These are phyloP conservation scores for Leptonema lineaticorne DNA, from an alignment of 1,140 invertebrate species.

Conservation along the genomic window DNA sequence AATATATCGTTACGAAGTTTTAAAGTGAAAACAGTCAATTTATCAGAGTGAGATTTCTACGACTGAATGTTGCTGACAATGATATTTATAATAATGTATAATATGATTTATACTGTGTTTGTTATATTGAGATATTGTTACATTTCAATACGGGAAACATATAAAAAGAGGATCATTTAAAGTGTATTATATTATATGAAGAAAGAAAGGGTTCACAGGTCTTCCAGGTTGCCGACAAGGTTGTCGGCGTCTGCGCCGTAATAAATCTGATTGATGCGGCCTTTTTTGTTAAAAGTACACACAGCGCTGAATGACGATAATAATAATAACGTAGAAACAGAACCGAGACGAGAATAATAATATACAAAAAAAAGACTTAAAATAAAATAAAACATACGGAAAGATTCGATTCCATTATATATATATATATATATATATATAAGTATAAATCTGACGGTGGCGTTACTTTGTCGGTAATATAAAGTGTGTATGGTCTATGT, in stretches of 20 bases:
- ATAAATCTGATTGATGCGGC: conserved; percentile 30
- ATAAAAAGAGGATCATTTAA: no score
- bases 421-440: background rate
- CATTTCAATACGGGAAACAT: no score
- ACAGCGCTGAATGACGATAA: background rate
- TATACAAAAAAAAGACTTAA: background rate
- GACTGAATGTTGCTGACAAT: no score
- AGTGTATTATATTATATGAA: no score
- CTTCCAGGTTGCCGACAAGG: background rate
- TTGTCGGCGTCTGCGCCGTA: conserved; percentile 15
- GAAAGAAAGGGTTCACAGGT: background rate
- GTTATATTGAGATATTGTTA: no score
- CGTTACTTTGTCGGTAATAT: conserved; percentile 40
- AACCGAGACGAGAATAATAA: no score
- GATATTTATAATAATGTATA: no score
- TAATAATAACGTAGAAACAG: background rate
- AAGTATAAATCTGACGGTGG: background rate
- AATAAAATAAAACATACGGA: background rate
- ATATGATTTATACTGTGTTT: no score
- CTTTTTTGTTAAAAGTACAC: conserved; percentile 18
- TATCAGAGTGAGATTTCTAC: no score
- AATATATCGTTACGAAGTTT: no score
- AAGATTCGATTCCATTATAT: background rate
- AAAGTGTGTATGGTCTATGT: no score
- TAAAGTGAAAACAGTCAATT: no score